Evolutionary conservation across 1,140 invertebrate genomes (phyloP), one percentile per base, ranked within the genome.

Genomic region (Drosophila biarmipes): DNA sequence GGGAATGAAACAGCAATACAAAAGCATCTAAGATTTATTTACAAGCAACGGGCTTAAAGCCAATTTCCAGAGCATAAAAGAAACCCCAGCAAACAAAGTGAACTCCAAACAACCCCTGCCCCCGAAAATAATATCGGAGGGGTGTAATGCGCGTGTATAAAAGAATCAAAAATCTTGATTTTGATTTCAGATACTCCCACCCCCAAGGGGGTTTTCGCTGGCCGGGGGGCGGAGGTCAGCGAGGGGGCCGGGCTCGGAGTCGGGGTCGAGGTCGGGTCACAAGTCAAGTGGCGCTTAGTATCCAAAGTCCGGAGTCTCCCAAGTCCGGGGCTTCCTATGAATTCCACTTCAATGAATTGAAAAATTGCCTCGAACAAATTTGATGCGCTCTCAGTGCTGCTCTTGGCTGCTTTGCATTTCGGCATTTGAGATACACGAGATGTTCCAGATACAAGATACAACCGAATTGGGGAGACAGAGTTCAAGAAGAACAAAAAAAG

Each of bases 321-420:
- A n/a, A 34, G 24, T 46, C 53, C 37, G 63, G 48, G 66, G 66
- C 86, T 89, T 79, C 67, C 69, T 80, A 89, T 80, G 84, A 87
- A 89, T 87, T 87, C 84, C 84, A 87, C 84, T 87, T 87, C 84
- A 87, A 87, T 87, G 84, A 87, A 87, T 87, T 87, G 84, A 87
- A 89, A 87, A 87, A 89, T 87, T 87, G 84, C 84, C 84, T 84
- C 78, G 67, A 87, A 89, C 84, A 80, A 87, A 84, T 87, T 87
- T 89, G 84, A 81, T 80, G 67, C 72, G 79, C 57, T 66, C 43
- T 15, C 42, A 42, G 53, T 21, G 37, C 21, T 37, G 58, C 35
- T n/a, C 40, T 48, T 58, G 7, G 58, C 84, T 89, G 76, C 59
- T 89, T 89, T 87, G 78, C 84, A 89, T 87, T 89, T 78, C 43